Evolutionary conservation across 2,113 vertebrate genomes (phyloP), one percentile per base, ranked within the genome.

Genomic region (Danionella cerebrum): DNA sequence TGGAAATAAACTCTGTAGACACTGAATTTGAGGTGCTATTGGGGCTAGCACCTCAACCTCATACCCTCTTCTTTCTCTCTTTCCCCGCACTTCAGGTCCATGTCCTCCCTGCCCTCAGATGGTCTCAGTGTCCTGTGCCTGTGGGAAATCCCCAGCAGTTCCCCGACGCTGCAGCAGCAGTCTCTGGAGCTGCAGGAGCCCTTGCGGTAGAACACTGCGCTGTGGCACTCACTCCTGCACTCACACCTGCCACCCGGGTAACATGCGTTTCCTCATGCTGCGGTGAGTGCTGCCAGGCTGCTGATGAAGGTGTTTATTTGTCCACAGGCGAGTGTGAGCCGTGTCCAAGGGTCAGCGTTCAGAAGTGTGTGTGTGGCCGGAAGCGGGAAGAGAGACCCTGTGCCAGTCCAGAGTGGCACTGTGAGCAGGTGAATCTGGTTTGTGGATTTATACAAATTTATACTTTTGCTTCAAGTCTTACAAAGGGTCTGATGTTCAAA

Each of bases 71-170:
- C 35, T 48, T 16, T 50, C 5, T n/a, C 19, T 52, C 16, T 71
- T 12, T 60, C 12, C 71, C 22, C 78, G 36, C 63, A 11, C 64
- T 16, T 24, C 69, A 98, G 95, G 95, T 48, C 95, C 95, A 0
- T 99, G 96, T 18, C 96, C 96, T 0, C 94, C 95, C 1, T 98
- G 95, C 76, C 95, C 96, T 13, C 95, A 96, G 85, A 96, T 96
- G 95, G 90, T 98, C 8, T 84, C 87, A 1, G 91, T 86, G 4
- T 86, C 91, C 3, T 98, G 96, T 72, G 75, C 93, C 78, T 99
- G 96, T 71, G 85, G 86, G 69, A 96, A 94, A 59, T 93, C 91
- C 1, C 91, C 84, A 44, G 84, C 93, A 8, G 84, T 97, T 54
- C 90, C 95, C 29, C 89, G 93, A 22, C 90, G 96, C 70, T 99